phyloP scores from a whole-genome alignment of 2,888 invertebrate genomes.

The Ormyrus rosae region DNA sequence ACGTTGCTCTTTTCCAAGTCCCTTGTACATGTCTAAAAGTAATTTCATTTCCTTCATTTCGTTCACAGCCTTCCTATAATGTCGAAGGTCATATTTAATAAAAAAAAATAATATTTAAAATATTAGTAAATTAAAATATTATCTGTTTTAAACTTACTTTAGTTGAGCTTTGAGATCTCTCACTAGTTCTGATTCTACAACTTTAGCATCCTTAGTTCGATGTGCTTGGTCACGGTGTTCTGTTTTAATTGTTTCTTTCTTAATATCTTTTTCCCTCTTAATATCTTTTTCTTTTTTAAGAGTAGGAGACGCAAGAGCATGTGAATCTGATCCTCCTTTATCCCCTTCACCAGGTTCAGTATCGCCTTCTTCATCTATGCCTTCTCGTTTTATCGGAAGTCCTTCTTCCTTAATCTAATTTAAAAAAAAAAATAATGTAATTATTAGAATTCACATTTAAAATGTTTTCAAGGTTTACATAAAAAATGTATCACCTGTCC shows the following conservation, averaged over 20 bases:
- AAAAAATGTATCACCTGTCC: slow-evolving; percentile 64
- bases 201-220: slow-evolving; percentile 81
- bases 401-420: slow-evolving; percentile 71
- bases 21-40: slow-evolving; percentile 96
- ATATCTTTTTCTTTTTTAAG: slow-evolving; percentile 80
- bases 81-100: slow-evolving; percentile 9
- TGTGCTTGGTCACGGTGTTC: slow-evolving; percentile 79
- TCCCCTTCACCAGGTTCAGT: slow-evolving; percentile 76
- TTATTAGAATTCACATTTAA: too few species aligned
- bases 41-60: slow-evolving; percentile 97
- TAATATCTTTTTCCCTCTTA: slow-evolving; percentile 80
- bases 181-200: slow-evolving; percentile 85
- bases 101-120: slow-evolving; percentile 4
- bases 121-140: slow-evolving; percentile 12
- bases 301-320: slow-evolving; percentile 74
- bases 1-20: slow-evolving; percentile 96
- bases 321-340: slow-evolving; percentile 74
- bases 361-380: slow-evolving; percentile 71
- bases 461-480: too few species aligned
- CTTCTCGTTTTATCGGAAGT: slow-evolving; percentile 69
- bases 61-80: slow-evolving; percentile 89
- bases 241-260: slow-evolving; percentile 75
- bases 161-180: slow-evolving; percentile 93
- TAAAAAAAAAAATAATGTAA: too few species aligned
- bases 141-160: slow-evolving; percentile 81